Conservation (phyloP, 2,888 invertebrate species). For the Elgonia sp. region DNA sequence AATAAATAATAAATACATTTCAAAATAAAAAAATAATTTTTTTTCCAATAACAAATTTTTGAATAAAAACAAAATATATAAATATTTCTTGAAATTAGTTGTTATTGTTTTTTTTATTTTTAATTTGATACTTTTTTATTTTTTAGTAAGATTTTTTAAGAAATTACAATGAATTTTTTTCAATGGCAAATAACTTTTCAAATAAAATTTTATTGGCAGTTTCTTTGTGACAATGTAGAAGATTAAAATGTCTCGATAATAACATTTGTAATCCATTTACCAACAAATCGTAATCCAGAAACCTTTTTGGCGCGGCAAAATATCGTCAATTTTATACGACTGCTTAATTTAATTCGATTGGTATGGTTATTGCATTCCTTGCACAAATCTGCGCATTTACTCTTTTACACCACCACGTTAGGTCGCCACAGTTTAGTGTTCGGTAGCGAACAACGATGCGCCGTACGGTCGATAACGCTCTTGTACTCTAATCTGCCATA, state of each 20-base stretch:
- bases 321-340: constrained; percentile 37
- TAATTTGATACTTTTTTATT: too few relatives aligned
- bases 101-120: too few relatives aligned
- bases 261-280: constrained; percentile 26
- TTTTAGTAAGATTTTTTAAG: too few relatives aligned
- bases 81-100: too few relatives aligned
- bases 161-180: too few relatives aligned
- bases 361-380: constrained; percentile 22
- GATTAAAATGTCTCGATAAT: constrained; percentile 21
- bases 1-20: too few relatives aligned
- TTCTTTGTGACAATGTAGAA: constrained; percentile 1
- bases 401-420: constrained; percentile 34
- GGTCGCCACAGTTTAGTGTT: constrained; percentile 48
- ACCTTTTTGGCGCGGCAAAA: constrained; percentile 19
- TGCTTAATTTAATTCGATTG: constrained; percentile 47
- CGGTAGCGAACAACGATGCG: constrained; percentile 43
- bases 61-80: too few relatives aligned
- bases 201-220: not conserved
- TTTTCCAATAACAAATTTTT: too few relatives aligned
- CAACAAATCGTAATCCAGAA: constrained; percentile 20
- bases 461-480: constrained; percentile 60
- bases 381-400: constrained; percentile 35
- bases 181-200: too few relatives aligned
- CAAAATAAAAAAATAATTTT: too few relatives aligned
- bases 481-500: constrained; percentile 67